These are phyloP conservation scores for Gallinago nigripennis DNA, from an alignment of 2,797 vertebrate genomes.

Conservation along the genomic window DNA sequence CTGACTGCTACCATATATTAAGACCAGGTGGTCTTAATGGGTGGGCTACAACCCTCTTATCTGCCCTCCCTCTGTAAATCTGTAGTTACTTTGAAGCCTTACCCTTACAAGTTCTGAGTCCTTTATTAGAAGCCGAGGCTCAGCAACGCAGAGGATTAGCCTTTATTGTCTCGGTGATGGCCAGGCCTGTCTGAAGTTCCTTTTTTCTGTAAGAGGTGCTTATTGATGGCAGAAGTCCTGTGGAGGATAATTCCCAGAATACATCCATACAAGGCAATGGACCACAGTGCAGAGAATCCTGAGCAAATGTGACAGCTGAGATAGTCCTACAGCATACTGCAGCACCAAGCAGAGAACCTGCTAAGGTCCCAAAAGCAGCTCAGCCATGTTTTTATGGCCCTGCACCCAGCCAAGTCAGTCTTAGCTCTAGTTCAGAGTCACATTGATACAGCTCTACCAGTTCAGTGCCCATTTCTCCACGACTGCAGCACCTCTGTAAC, in stretches of 20 bases:
- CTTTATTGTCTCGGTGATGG: not conserved
- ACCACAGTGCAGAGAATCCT: not conserved
- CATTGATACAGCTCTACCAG: not conserved
- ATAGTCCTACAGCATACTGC: not conserved
- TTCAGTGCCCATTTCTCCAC: not conserved
- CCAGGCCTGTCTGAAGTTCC: not conserved
- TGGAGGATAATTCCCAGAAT: not conserved
- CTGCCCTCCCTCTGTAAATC: constrained; percentile 34
- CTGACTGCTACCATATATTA: constrained; percentile 31
- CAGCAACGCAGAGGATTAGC: constrained; percentile 15
- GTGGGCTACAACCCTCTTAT: constrained; percentile 22
- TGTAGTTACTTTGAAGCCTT: constrained; percentile 49
- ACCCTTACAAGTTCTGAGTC: not conserved
- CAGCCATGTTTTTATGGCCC: not conserved
- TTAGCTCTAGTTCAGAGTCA: not conserved
- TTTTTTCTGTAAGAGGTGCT: not conserved
- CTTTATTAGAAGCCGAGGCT: constrained; percentile 35
- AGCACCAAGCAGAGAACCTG: not conserved
- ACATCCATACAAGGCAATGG: not conserved
- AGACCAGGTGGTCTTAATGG: constrained; percentile 49
- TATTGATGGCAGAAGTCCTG: not conserved
- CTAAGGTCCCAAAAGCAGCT: not conserved
- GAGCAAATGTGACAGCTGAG: not conserved
- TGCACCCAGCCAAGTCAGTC: not conserved
- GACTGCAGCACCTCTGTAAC: not conserved